phyloP scores from a whole-genome alignment of 2,113 vertebrate species.

The Pollimyrus isidori region DNA sequence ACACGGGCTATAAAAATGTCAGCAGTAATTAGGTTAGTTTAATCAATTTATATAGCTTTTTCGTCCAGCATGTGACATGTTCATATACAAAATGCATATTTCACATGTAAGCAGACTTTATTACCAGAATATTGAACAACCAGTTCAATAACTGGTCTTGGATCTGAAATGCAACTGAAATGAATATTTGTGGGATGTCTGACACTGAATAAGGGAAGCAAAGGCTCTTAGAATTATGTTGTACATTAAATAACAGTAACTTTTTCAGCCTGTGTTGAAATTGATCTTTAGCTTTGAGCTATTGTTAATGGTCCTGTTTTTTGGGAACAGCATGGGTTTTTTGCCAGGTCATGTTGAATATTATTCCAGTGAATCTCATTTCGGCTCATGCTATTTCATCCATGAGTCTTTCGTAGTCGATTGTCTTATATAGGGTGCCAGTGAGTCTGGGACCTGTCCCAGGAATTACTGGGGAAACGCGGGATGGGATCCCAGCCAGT shows the following conservation, averaged over 20 bases:
- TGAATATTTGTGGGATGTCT: not conserved
- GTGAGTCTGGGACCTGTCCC: not conserved
- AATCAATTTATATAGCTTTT: not conserved
- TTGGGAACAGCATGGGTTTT: not conserved
- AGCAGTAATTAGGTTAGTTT: slow-evolving; percentile 3
- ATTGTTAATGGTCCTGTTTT: not conserved
- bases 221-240: not conserved
- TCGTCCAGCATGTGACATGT: not conserved
- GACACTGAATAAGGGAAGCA: not conserved
- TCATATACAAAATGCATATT: not conserved
- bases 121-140: not conserved
- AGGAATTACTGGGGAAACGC: not conserved
- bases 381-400: not conserved
- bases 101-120: not conserved
- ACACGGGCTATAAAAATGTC: not conserved
- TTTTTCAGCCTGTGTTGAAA: not conserved
- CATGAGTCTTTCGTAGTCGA: not conserved
- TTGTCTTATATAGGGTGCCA: not conserved
- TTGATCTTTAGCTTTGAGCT: not conserved
- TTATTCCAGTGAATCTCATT: not conserved
- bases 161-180: not conserved
- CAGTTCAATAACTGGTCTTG: not conserved
- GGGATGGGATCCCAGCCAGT: not conserved
- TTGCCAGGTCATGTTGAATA: not conserved
- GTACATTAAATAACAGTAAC: not conserved